A percentile compares a stretch with the other conserved stretches of the same genome.
Conservation (phyloP, 1,140 invertebrate genomes). For the Lepidostoma basale region DNA sequence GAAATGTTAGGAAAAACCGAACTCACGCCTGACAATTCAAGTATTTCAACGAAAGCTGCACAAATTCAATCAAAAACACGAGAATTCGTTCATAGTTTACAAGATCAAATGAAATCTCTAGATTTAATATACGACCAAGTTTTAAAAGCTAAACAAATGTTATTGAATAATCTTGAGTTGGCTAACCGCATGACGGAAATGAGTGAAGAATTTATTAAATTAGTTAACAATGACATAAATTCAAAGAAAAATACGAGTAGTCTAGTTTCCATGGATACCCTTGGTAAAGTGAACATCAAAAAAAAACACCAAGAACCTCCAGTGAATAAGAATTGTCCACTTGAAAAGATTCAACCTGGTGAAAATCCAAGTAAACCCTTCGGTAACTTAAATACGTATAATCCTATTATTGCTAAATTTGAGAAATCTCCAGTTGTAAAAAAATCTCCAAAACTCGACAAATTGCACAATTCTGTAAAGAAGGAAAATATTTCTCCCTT, state of each 20-base stretch:
- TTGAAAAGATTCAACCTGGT: too few relatives aligned
- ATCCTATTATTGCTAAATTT: too few relatives aligned
- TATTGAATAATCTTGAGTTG: not conserved
- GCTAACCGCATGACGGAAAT: constrained; percentile 11
- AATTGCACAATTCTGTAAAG: not conserved
- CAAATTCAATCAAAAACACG: not conserved
- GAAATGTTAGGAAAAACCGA: constrained; percentile 21
- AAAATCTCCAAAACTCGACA: too few relatives aligned
- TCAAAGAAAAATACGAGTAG: not conserved
- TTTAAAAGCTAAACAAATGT: constrained; percentile 1
- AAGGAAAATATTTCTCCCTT: constrained; percentile 2
- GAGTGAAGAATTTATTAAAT: constrained; percentile 1
- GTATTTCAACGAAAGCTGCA: not conserved
- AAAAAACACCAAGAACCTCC: too few relatives aligned
- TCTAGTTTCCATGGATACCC: constrained; percentile 1
- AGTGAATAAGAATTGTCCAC: too few relatives aligned
- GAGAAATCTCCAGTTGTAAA: too few relatives aligned
- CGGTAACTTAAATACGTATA: too few relatives aligned
- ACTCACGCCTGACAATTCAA: not conserved
- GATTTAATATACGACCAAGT: not conserved
- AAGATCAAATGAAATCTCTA: constrained; percentile 7
- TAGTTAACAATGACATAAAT: not conserved
- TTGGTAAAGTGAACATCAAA: too few relatives aligned
- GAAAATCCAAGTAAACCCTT: too few relatives aligned
- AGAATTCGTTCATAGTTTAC: not conserved